Evolutionary conservation across 2,113 vertebrate species (phyloP), one percentile per base, ranked within the genome.

Genomic region (Mustela lutreola): DNA sequence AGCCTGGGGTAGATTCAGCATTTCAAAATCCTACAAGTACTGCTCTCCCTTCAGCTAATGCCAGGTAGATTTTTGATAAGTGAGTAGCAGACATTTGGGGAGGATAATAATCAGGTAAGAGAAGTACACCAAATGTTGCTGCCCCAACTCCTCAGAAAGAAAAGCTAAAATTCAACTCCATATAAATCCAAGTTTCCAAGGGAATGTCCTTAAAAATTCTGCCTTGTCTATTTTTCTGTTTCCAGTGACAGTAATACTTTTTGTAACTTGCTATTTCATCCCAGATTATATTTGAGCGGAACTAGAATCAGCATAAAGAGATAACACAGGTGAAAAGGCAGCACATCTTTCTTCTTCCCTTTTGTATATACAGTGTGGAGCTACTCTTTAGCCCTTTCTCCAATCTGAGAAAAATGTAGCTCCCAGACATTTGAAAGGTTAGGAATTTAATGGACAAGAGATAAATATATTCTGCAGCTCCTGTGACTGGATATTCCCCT

Each of bases 381-480:
- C 21, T 62, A 53, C 45, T 94, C 82, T 97, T 89, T 85, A 95
- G 33, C 63, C 86, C 36, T 85, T 91, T 92, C 50, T 94, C 48
- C 22, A 85, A 36, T 82, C 71, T 91, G 58, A 91, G 88, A 86
- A 94, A 97, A 94, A 94, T 79, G 93, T 56, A 76, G 39, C 39
- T 89, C 76, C 48, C 79, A 67, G 89, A 91, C 83, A 96, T 96
- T 97, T 97, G 42, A 95, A 97, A 97, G 86, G 95, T 97, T 93
- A 97, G 82, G 89, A 94, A 94, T 97, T 48, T 91, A 98, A 82
- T 60, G 62, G 65, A 80, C 0, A 0, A 87, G 73, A 96, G 58
- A 97, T 28, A 82, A 95, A 95, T 87, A 86, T 28, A 82, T 95
- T 95, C 58, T 65, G 31, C 10, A 83, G 56, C 22, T 95, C 88